Percentiles rank a stretch among this genome's conserved stretches.
Evolutionary conservation across 2,113 vertebrate genomes (phyloP).

Genomic region (Willisornis vidua): DNA sequence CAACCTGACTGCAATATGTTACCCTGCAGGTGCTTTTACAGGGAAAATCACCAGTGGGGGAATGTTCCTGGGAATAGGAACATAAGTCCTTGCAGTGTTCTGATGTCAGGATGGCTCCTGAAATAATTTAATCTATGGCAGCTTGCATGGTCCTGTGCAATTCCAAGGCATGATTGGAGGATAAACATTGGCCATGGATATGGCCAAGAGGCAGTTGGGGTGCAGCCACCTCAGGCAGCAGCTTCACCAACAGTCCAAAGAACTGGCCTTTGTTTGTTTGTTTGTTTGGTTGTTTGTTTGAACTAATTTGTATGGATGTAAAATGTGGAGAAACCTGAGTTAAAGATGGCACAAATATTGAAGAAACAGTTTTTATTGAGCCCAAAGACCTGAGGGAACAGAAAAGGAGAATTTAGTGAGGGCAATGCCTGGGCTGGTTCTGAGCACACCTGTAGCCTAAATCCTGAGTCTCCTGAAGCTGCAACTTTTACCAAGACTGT

Average conservation of each 20-base stretch:
- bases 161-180: background rate
- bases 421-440: background rate
- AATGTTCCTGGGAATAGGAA: background rate
- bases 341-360: background rate
- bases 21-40: background rate
- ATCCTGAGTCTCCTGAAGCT: background rate
- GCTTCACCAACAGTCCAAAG: background rate
- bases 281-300: background rate
- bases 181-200: background rate
- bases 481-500: background rate
- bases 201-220: background rate
- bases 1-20: background rate
- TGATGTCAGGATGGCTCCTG: background rate
- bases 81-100: background rate
- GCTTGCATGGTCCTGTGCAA: fast-evolving
- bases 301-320: background rate
- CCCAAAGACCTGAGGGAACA: background rate
- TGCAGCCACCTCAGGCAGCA: background rate
- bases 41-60: background rate
- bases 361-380: background rate
- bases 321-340: background rate
- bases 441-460: background rate
- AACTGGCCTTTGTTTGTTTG: background rate
- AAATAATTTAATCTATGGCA: background rate
- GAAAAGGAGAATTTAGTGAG: background rate